Evolutionary conservation across 2,888 invertebrate species (phyloP), one percentile per base, ranked within the genome.

Genomic region (Falcaria lacertinaria): DNA sequence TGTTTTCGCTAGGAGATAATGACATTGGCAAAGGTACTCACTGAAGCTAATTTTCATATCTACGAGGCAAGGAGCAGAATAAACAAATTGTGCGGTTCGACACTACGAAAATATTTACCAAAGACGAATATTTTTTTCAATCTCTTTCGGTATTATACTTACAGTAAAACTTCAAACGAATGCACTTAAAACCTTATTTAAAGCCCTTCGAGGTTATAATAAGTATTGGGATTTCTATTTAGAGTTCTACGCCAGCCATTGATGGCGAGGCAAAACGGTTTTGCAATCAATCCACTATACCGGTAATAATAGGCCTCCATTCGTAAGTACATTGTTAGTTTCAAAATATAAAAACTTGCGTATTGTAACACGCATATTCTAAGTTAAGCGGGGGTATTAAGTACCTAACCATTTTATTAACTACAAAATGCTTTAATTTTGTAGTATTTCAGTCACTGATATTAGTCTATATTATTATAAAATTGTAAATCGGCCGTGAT

Each of bases 1-100:
- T 38, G 34, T 43, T 38, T 38, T 34, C 28, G 39, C 39, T 39
- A 33, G 34, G 28, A 38, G 17, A 34, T 40, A 44, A 34, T 37
- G 40, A 33, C 25, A 19, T 11, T 44, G 11, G 25, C 28, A 33
- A 4, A 43, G 48, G 54, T 43, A 34, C n/a, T n/a, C n/a, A n/a
- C 33, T 44, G 42, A 50, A 49, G 50, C 55, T 48, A 58, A 51
- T 61, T 45, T 45, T 58, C 53, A 50, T 52, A 47, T 53, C 53
- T 46, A 54, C 47, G 50, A 28, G 28, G 28, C 28, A 28, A 28
- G 11, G 7, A 28, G 28, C 28, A 28, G 28, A 28, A 28, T 28
- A 28, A 28, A 28, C 28, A 28, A 28, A 28, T 11, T 28, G 7
- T 28, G 28, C 28, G 28, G 28, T 28, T 28, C 11, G 28, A 28